Evolutionary conservation across 1,140 invertebrate species (phyloP), one percentile per base, ranked within the genome.

Genomic region (Spodoptera frugiperda): DNA sequence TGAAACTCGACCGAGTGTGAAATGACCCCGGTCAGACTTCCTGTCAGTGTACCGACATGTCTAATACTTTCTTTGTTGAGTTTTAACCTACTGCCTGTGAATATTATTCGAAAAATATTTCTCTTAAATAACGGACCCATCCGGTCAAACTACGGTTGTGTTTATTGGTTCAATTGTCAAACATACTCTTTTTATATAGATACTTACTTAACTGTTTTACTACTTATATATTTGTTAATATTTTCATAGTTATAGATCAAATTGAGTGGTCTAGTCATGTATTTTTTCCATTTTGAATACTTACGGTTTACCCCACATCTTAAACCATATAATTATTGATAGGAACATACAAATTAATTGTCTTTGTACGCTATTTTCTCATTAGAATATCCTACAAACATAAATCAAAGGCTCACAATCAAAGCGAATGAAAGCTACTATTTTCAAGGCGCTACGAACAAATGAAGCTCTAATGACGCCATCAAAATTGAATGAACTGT

Each of bases 1-100:
- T 91, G 90, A 91, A 91, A 91, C 75, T 77, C 90, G 90, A 84
- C 89, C 87, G 84, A 91, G 89, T 93, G 91, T 91, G 89, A 93
- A 93, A 93, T 91, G 87, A 91, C 88, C 86, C 59, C 76, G 78
- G 82, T 72, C 84, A 82, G 84, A 86, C 85, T 89, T 91, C 87
- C 87, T 90, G 88, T 87, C 88, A 87, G 76, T 86, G 82, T 82
- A 61, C 80, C 75, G 83, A 84, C 84, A 78, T 83, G 82, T 84
- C 86, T 85, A 86, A 89, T 88, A 85, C 87, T 83, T 65, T 80
- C 74, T 78, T 82, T 85, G 84, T 83, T 89, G 82, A 82, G 83
- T 85, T 86, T 88, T 85, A 82, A 85, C 85, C 82, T 77, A 87
- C 80, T 82, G 77, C 80, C 78, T 84, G 67, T 80, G 79, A 81